Evolutionary conservation across 2,113 vertebrate genomes (phyloP).

Genomic region (Prolemur simus): DNA sequence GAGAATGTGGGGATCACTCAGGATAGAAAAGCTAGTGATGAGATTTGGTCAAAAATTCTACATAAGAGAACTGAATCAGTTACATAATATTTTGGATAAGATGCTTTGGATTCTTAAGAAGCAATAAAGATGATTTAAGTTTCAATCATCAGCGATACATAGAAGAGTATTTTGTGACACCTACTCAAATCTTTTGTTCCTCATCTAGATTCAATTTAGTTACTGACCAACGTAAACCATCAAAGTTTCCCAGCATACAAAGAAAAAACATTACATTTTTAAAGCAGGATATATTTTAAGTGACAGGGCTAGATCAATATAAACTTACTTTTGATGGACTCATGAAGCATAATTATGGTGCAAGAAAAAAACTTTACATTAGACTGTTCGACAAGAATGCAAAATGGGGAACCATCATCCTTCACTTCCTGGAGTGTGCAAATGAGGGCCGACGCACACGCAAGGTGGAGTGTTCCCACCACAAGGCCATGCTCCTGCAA

Average conservation of each 20-base stretch:
- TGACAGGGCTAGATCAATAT: conserved; percentile 39
- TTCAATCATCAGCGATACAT: background rate
- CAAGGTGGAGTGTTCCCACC: conserved; percentile 88
- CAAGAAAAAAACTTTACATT: conserved; percentile 86
- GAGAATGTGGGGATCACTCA: background rate
- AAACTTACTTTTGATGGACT: conserved; percentile 90
- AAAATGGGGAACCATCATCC: conserved; percentile 87
- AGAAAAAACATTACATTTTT: background rate
- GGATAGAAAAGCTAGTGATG: background rate
- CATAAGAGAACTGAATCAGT: background rate
- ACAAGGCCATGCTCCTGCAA: conserved; percentile 87
- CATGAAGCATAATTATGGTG: conserved; percentile 88
- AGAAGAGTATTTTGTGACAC: background rate
- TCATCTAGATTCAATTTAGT: background rate
- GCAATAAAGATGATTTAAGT: background rate
- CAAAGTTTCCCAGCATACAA: background rate
- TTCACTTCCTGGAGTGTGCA: conserved; percentile 87
- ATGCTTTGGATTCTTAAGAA: background rate
- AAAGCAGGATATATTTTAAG: conserved; percentile 50
- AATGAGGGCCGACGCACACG: conserved; percentile 84
- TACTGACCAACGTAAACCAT: background rate
- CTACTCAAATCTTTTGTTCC: background rate
- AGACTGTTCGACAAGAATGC: conserved; percentile 88
- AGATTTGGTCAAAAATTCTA: background rate
- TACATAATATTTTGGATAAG: background rate